Conservation (phyloP, 2,113 vertebrate genomes). For the Setophaga coronata region DNA sequence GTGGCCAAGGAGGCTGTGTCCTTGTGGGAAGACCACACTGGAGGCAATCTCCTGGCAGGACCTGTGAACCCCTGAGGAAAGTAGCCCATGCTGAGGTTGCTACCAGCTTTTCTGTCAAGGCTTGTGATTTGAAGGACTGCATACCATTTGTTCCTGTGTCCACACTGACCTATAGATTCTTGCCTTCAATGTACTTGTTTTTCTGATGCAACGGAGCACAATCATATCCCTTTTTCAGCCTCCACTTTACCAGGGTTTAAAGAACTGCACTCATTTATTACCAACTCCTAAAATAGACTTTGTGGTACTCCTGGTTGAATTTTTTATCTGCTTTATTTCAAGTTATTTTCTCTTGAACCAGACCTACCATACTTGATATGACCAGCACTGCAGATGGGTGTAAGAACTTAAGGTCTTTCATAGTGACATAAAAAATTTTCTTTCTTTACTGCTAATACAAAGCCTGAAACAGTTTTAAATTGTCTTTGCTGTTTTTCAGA, state of each 20-base stretch:
- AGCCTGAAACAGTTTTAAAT: not conserved
- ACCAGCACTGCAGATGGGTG: not conserved
- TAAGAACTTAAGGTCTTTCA: not conserved
- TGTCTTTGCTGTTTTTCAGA: not conserved
- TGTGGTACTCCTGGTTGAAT: not conserved
- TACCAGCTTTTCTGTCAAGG: not conserved
- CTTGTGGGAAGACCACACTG: rapidly evolving
- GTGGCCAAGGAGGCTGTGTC: rapidly evolving
- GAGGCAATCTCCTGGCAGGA: not conserved
- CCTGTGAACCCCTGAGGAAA: rapidly evolving
- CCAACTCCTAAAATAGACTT: not conserved
- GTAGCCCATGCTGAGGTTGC: not conserved
- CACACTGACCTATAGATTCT: not conserved
- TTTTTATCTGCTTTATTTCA: not conserved
- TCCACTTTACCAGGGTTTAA: not conserved
- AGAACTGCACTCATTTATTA: not conserved
- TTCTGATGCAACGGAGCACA: not conserved
- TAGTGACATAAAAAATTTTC: not conserved
- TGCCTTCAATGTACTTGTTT: not conserved
- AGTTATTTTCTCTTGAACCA: not conserved
- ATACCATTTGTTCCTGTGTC: not conserved
- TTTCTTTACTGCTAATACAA: not conserved
- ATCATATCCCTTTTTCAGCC: not conserved
- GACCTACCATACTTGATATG: not conserved
- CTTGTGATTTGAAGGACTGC: not conserved